A percentile compares a stretch with the other conserved stretches of the same genome.
These are phyloP conservation scores for Notolepis coatsorum DNA, from an alignment of 2,797 vertebrate genomes.

Conservation along the genomic window DNA sequence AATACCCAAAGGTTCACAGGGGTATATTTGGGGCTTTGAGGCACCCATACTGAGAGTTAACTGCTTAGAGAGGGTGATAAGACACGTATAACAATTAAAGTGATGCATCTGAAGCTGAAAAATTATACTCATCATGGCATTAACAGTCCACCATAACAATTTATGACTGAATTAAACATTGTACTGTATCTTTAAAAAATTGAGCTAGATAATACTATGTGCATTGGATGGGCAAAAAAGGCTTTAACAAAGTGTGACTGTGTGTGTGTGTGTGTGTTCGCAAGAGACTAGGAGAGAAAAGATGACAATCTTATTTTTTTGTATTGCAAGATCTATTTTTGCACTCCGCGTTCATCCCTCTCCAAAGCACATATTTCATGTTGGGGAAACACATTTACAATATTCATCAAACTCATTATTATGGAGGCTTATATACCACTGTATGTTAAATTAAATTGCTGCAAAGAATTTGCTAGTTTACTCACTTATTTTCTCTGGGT, in stretches of 20 bases:
- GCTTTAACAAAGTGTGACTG: slow-evolving; percentile 63
- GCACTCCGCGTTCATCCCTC: slow-evolving; percentile 63
- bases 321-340: slow-evolving; percentile 81
- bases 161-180: too few relatives aligned
- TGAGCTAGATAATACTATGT: too few relatives aligned
- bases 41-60: too few relatives aligned
- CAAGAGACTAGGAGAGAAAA: slow-evolving; percentile 41
- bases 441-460: slow-evolving; percentile 47
- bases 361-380: slow-evolving; percentile 68
- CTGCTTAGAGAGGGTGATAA: too few relatives aligned
- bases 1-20: too few relatives aligned
- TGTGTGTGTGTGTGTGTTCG: slow-evolving; percentile 26
- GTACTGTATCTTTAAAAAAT: too few relatives aligned
- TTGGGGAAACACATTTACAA: slow-evolving; percentile 53
- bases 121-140: too few relatives aligned
- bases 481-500: slow-evolving; percentile 2
- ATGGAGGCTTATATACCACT: slow-evolving; percentile 24
- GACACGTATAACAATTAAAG: too few relatives aligned
- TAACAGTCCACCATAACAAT: too few relatives aligned
- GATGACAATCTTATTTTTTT: slow-evolving; percentile 77
- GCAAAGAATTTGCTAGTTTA: slow-evolving; percentile 47
- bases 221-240: slow-evolving; percentile 41
- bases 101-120: too few relatives aligned
- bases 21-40: too few relatives aligned
- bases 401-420: slow-evolving; percentile 27